phyloP scores from a whole-genome alignment of 2,888 invertebrate species.

The Graphium colonna region DNA sequence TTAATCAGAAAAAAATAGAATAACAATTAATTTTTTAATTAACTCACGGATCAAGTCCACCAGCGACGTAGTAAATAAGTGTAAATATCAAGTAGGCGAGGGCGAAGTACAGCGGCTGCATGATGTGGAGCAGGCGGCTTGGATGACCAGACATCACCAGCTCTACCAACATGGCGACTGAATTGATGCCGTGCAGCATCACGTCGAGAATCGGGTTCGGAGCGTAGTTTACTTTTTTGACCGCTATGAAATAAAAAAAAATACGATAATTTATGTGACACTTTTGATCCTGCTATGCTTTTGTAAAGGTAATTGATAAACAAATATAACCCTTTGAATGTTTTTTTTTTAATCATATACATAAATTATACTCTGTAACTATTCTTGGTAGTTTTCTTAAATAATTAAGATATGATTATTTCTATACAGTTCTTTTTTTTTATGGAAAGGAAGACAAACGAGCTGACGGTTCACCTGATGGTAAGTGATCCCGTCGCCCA shows the following conservation, averaged over 20 bases:
- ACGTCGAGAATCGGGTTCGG: conserved; percentile 65
- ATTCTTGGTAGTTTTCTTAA: not conserved
- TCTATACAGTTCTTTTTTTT: too few relatives aligned
- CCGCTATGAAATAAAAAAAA: conserved; percentile 40
- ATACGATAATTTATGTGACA: too few relatives aligned
- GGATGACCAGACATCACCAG: conserved; percentile 86
- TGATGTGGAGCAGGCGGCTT: conserved; percentile 79
- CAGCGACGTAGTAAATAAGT: conserved; percentile 84
- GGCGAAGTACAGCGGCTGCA: conserved; percentile 86
- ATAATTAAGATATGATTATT: not conserved
- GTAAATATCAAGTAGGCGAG: conserved; percentile 85
- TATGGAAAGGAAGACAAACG: too few relatives aligned
- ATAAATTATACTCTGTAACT: not conserved
- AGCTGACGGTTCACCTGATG: too few relatives aligned
- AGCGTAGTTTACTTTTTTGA: conserved; percentile 53
- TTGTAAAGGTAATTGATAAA: not conserved
- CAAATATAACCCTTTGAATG: not conserved
- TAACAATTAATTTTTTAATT: not conserved
- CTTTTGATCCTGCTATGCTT: too few relatives aligned
- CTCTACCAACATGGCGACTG: conserved; percentile 86
- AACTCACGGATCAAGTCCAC: conserved; percentile 85
- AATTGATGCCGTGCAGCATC: conserved; percentile 83
- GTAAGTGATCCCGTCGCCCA: too few relatives aligned
- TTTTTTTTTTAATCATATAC: not conserved
- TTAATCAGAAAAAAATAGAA: too few relatives aligned